These are phyloP conservation scores for Oreochromis mossambicus DNA, from an alignment of 2,797 vertebrate species.

Conservation along the genomic window DNA sequence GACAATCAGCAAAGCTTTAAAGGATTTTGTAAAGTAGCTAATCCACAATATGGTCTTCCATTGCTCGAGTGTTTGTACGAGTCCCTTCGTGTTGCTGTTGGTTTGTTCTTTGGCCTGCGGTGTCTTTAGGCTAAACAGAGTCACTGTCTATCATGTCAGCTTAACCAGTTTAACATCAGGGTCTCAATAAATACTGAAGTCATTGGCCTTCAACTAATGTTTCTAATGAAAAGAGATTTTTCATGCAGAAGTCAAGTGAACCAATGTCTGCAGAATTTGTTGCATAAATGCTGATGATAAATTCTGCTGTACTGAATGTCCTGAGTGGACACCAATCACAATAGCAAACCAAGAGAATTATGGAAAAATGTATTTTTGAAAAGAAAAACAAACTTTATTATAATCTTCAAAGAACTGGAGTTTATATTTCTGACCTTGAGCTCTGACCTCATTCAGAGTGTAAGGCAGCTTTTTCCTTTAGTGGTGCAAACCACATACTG, in stretches of 20 bases:
- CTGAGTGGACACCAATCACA: background rate
- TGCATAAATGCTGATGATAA: background rate
- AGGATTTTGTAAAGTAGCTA: background rate
- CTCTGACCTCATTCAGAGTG: background rate
- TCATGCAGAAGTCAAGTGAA: background rate
- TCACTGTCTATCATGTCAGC: slow-evolving; percentile 48
- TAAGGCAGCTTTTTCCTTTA: background rate
- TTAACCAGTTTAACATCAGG: slow-evolving; percentile 10
- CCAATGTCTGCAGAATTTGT: background rate
- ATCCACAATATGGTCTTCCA: background rate
- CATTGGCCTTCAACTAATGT: background rate
- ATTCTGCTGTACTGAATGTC: background rate
- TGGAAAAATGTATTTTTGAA: background rate
- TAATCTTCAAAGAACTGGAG: background rate
- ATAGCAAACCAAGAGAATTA: background rate
- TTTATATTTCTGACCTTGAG: background rate
- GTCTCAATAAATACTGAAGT: slow-evolving; percentile 1
- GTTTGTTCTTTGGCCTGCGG: slow-evolving; percentile 12
- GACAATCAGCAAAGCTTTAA: background rate
- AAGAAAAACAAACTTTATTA: background rate
- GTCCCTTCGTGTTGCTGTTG: slow-evolving; percentile 9
- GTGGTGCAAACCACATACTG: background rate
- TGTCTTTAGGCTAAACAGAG: slow-evolving; percentile 17
- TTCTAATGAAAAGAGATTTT: background rate
- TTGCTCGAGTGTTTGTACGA: background rate